phyloP scores from a whole-genome alignment of 2,797 vertebrate genomes.

The Dallia pectoralis region DNA sequence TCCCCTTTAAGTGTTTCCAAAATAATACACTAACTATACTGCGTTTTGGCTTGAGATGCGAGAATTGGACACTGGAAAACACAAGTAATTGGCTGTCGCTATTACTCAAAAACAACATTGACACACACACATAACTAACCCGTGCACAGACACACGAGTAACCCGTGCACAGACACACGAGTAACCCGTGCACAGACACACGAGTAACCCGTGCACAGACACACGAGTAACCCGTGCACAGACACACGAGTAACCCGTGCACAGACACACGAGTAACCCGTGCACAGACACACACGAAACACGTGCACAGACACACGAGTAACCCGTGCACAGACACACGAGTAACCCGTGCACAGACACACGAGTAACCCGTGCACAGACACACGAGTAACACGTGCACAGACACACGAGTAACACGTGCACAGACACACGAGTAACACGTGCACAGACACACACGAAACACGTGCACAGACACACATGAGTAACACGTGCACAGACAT shows the following conservation, averaged over 20 bases:
- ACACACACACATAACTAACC: not conserved
- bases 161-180: not conserved
- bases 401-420: not conserved
- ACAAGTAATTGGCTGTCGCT: not conserved
- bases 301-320: too few species aligned
- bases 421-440: not conserved
- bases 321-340: not conserved
- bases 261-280: too few species aligned
- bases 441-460: not conserved
- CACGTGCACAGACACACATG: not conserved
- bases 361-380: not conserved
- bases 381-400: not conserved
- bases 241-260: not conserved
- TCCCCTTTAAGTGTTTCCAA: too few species aligned
- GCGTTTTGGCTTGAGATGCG: too few species aligned
- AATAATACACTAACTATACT: too few species aligned
- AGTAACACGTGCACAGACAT: not conserved
- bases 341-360: not conserved
- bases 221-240: not conserved
- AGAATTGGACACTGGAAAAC: not conserved
- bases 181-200: not conserved
- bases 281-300: not conserved
- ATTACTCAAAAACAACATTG: not conserved
- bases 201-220: too few species aligned
- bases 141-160: not conserved